Conservation (phyloP, 1,140 invertebrate genomes). For the Megalonaias nervosa region DNA sequence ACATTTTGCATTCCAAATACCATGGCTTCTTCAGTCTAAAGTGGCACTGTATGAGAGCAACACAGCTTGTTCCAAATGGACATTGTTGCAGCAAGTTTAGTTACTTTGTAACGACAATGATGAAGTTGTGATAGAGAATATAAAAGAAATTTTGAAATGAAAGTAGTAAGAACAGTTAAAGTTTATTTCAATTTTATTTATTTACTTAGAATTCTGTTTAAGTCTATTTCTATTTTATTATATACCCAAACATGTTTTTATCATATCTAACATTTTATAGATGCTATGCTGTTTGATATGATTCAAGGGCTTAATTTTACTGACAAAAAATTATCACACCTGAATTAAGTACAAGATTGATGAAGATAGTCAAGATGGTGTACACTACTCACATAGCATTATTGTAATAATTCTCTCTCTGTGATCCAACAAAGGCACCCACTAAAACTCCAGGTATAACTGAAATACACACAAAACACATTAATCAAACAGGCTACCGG, state of each 20-base stretch:
- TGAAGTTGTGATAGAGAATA: background rate
- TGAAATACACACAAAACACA: constrained; percentile 39
- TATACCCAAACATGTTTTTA: background rate
- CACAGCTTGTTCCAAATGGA: too few relatives aligned
- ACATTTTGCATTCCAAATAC: too few relatives aligned
- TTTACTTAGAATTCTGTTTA: too few relatives aligned
- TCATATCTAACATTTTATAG: background rate
- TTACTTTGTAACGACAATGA: background rate
- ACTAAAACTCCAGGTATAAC: constrained; percentile 69
- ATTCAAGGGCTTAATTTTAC: background rate
- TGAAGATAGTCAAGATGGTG: too few relatives aligned
- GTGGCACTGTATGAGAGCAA: too few relatives aligned
- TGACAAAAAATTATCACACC: background rate
- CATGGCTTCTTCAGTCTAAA: too few relatives aligned
- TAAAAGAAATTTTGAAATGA: too few relatives aligned
- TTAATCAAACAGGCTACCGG: background rate
- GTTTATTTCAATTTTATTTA: too few relatives aligned
- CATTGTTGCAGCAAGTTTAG: too few relatives aligned
- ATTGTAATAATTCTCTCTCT: constrained; percentile 66
- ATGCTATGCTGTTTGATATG: background rate
- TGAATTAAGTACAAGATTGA: background rate
- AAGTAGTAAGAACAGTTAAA: too few relatives aligned
- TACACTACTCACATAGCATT: constrained; percentile 63
- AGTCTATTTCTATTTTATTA: too few relatives aligned
- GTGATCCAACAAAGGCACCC: constrained; percentile 66